A percentile compares a stretch with the other conserved stretches of the same genome.
phyloP scores from a whole-genome alignment of 2,113 vertebrate species.

The Noturus placidus region DNA sequence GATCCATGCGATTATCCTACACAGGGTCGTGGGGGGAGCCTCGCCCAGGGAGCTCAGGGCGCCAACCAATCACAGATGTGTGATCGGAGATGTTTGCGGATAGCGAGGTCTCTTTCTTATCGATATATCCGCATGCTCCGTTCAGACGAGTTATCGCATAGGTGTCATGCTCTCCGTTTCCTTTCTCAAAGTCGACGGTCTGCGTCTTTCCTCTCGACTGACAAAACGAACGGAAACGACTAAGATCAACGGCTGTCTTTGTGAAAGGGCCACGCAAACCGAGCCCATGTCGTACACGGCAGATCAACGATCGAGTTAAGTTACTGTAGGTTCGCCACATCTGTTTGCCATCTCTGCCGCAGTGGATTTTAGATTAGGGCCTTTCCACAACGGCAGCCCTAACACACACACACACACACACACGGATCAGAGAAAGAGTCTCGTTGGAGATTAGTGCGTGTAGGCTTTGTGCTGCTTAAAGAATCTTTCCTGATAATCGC shows the following conservation, averaged over 20 bases:
- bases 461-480: slow-evolving; percentile 18
- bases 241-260: not conserved
- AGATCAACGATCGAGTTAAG: not conserved
- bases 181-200: not conserved
- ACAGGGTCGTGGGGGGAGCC: too few relatives aligned
- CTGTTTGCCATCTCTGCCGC: slow-evolving; percentile 23
- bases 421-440: not conserved
- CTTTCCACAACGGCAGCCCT: slow-evolving; percentile 4
- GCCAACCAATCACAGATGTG: too few relatives aligned
- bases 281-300: not conserved
- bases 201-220: not conserved
- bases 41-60: too few relatives aligned
- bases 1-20: too few relatives aligned
- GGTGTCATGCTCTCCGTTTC: not conserved
- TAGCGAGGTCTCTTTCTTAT: not conserved
- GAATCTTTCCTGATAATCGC: slow-evolving; percentile 16
- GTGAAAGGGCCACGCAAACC: not conserved
- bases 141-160: not conserved
- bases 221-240: not conserved
- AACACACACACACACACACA: slow-evolving; percentile 17
- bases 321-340: not conserved
- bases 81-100: too few relatives aligned
- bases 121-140: not conserved
- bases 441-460: slow-evolving; percentile 9
- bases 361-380: slow-evolving; percentile 20